These are phyloP conservation scores for Acipenser ruthenus DNA, from an alignment of 2,797 vertebrate species.

Conservation along the genomic window DNA sequence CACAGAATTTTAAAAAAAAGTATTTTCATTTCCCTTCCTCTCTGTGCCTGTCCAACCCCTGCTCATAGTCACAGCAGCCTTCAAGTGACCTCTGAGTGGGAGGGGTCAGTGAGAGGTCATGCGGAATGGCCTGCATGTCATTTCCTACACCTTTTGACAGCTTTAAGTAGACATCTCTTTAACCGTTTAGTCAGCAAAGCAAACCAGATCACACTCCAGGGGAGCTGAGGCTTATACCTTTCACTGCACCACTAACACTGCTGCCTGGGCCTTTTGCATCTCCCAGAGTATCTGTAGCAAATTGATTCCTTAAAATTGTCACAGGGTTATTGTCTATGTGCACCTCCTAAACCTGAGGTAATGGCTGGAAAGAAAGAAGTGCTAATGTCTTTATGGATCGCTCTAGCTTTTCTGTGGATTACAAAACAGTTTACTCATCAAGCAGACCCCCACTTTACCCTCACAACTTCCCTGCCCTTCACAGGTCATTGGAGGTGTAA, in stretches of 20 bases:
- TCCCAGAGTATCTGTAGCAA: conserved; percentile 19
- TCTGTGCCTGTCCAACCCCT: conserved; percentile 42
- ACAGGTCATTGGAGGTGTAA: conserved; percentile 21
- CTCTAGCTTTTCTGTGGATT: conserved; percentile 34
- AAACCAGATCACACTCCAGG: conserved; percentile 30
- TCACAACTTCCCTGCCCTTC: conserved; percentile 9
- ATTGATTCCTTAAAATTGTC: conserved; percentile 31
- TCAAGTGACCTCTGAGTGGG: conserved; percentile 27
- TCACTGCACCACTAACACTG: conserved; percentile 14
- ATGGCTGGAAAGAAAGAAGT: conserved; percentile 33
- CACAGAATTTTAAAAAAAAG: conserved; percentile 47
- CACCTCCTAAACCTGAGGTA: conserved; percentile 23
- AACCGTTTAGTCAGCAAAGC: conserved; percentile 33
- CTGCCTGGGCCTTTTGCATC: conserved; percentile 8
- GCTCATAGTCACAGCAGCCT: conserved; percentile 31
- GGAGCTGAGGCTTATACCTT: conserved; percentile 13
- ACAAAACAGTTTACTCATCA: conserved; percentile 30
- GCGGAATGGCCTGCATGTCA: conserved; percentile 65
- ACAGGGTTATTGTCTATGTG: conserved; percentile 19
- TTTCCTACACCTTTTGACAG: conserved; percentile 72
- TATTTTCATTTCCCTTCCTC: conserved; percentile 11
- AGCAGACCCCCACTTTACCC: conserved; percentile 6
- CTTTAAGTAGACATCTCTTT: conserved; percentile 46
- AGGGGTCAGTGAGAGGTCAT: conserved; percentile 44
- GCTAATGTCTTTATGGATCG: conserved; percentile 46